Percentiles rank a stretch among this genome's conserved stretches.
phyloP scores from a whole-genome alignment of 2,888 invertebrate species.

The Linnaemya tessellans region DNA sequence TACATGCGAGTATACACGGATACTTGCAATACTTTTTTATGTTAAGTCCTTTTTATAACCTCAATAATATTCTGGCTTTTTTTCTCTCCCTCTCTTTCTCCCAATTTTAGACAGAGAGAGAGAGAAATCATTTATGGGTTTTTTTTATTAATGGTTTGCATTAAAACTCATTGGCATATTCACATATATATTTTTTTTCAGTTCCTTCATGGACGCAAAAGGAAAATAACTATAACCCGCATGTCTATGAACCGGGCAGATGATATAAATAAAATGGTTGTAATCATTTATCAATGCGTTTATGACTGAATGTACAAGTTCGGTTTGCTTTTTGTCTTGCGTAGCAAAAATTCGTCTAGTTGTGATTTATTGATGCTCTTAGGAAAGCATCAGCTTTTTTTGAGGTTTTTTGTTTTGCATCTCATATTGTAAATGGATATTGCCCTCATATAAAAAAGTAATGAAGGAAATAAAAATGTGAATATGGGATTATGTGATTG shows the following conservation, averaged over 20 bases:
- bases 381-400: neutral
- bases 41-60: conserved; percentile 59
- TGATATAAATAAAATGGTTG: conserved; percentile 32
- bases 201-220: conserved; percentile 18
- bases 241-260: conserved; percentile 35
- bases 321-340: neutral
- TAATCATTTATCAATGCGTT: conserved; percentile 44
- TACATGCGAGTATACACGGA: too few relatives aligned
- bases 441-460: neutral
- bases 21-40: conserved; percentile 33
- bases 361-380: conserved; percentile 54
- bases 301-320: conserved; percentile 5
- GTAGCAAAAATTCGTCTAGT: conserved; percentile 37
- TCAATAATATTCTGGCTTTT: conserved; percentile 42
- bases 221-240: neutral
- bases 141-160: conserved; percentile 42
- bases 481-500: neutral
- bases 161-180: conserved; percentile 60
- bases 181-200: conserved; percentile 46
- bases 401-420: neutral
- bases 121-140: conserved; percentile 2
- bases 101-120: conserved; percentile 15
- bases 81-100: conserved; percentile 13
- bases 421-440: neutral
- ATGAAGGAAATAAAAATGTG: neutral